These are phyloP conservation scores for Chesias legatella DNA, from an alignment of 2,888 invertebrate species.

Conservation along the genomic window DNA sequence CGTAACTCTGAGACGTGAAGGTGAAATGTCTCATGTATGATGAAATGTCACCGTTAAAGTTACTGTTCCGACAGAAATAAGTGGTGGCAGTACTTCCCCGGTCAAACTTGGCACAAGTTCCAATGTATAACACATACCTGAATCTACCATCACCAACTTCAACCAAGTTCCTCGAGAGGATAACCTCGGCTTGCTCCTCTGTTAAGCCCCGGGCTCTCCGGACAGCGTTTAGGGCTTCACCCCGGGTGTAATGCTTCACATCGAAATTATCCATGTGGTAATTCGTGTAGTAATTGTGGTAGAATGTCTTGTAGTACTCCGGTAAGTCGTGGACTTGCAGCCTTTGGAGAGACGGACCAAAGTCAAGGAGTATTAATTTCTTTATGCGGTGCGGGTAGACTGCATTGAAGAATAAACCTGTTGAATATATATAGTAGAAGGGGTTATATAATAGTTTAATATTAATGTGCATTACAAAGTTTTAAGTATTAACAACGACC, in stretches of 20 bases:
- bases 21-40: too few species aligned
- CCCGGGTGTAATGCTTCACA: conserved; percentile 26
- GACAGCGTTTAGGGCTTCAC: conserved; percentile 61
- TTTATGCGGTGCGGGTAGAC: conserved; percentile 69
- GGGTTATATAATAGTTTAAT: too few species aligned
- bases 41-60: too few species aligned
- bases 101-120: too few species aligned
- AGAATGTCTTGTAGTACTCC: conserved; percentile 52
- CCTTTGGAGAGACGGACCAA: conserved; percentile 41
- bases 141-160: conserved; percentile 61
- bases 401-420: conserved; percentile 60
- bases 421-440: conserved; percentile 2
- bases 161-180: conserved; percentile 69
- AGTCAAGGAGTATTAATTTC: conserved; percentile 62
- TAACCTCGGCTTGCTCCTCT: conserved; percentile 62
- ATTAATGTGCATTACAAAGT: too few species aligned
- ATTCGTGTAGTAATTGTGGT: conserved; percentile 47
- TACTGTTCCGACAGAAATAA: too few species aligned
- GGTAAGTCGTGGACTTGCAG: conserved; percentile 37
- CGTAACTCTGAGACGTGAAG: too few species aligned
- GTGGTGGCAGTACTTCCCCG: too few species aligned
- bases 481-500: too few species aligned
- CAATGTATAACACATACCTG: conserved; percentile 39
- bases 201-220: conserved; percentile 61
- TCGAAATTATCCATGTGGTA: conserved; percentile 42